phyloP scores from a whole-genome alignment of 1,140 invertebrate genomes.

The Eciton burchellii region DNA sequence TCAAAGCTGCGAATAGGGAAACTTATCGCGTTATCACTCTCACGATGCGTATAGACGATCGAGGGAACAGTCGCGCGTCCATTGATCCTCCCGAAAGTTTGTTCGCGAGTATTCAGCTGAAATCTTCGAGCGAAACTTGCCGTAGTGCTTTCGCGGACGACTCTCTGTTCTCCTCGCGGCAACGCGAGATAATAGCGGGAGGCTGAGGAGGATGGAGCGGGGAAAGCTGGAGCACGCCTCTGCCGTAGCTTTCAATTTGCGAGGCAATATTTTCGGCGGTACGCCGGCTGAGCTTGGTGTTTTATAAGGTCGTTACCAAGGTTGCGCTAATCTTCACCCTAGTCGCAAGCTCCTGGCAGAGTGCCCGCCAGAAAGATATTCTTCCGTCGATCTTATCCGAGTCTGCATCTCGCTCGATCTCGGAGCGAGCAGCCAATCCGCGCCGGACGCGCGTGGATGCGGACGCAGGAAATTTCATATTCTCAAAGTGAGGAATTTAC shows the following conservation, averaged over 20 bases:
- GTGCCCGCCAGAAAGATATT: constrained; percentile 77
- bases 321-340: constrained; percentile 80
- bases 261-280: constrained; percentile 77
- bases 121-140: constrained; percentile 59
- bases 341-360: constrained; percentile 76
- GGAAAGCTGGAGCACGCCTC: constrained; percentile 52
- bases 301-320: constrained; percentile 82
- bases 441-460: background rate
- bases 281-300: constrained; percentile 72
- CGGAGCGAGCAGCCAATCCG: constrained; percentile 1
- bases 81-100: constrained; percentile 45
- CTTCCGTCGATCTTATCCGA: constrained; percentile 72
- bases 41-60: constrained; percentile 12
- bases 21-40: constrained; percentile 29
- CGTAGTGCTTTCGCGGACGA: constrained; percentile 41
- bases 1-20: constrained; percentile 1
- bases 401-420: constrained; percentile 68
- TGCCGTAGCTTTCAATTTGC: constrained; percentile 80
- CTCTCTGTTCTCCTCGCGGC: constrained; percentile 30
- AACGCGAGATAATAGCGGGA: constrained; percentile 13
- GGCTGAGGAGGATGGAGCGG: background rate
- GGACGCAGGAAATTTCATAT: constrained; percentile 75
- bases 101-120: constrained; percentile 62
- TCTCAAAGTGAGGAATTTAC: constrained; percentile 75
- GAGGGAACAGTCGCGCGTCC: constrained; percentile 27